phyloP scores from a whole-genome alignment of 2,113 vertebrate species.

The Cyphomyrus discorhynchus region DNA sequence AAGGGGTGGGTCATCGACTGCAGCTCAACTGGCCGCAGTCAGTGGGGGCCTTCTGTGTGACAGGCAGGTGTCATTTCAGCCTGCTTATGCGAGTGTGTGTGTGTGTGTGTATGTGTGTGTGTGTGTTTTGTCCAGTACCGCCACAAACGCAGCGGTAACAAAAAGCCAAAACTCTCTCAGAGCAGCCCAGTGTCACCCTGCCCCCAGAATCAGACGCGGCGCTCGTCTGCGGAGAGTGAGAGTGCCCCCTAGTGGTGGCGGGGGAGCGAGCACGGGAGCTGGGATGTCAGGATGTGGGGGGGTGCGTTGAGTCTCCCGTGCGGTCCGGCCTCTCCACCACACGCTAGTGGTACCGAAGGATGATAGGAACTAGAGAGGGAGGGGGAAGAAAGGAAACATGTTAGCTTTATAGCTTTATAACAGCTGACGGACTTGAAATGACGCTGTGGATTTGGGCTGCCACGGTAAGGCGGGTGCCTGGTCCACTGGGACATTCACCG shows the following conservation, averaged over 20 bases:
- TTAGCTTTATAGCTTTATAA: background rate
- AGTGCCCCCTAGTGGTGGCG: slow-evolving; percentile 42
- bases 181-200: slow-evolving; percentile 25
- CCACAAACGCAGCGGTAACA: background rate
- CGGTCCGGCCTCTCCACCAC: slow-evolving; percentile 27
- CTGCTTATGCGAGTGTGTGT: background rate
- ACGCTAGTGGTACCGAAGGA: slow-evolving; percentile 60
- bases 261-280: slow-evolving; percentile 37
- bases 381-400: background rate
- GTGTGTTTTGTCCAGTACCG: background rate
- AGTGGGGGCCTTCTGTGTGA: background rate
- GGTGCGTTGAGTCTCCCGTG: background rate
- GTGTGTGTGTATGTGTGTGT: background rate
- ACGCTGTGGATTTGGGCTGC: background rate
- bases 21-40: background rate
- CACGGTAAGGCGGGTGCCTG: background rate
- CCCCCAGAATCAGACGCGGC: slow-evolving; percentile 9
- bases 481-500: slow-evolving; percentile 63
- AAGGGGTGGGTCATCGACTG: background rate
- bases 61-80: background rate
- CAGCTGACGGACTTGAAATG: background rate
- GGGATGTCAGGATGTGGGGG: slow-evolving; percentile 24
- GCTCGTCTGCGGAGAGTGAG: slow-evolving; percentile 28
- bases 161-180: slow-evolving; percentile 4
- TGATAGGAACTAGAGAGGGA: slow-evolving; percentile 56